These are phyloP conservation scores for Dendronephthya gigantea DNA, from an alignment of 64 coral and sea anemone genomes.

Conservation along the genomic window DNA sequence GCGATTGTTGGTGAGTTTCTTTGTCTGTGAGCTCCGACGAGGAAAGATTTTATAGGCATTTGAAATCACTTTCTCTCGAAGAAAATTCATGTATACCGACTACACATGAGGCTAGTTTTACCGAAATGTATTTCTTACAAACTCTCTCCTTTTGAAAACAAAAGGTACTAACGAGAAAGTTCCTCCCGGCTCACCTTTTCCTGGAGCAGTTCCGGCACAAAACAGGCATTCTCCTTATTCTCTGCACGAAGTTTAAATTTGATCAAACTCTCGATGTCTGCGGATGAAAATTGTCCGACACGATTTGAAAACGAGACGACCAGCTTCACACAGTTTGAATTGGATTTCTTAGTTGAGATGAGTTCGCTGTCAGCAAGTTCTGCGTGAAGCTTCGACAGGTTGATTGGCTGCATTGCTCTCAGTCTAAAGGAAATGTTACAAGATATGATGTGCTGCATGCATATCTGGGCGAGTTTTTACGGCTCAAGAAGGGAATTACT, in stretches of 20 bases:
- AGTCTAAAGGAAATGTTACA: constrained; percentile 2
- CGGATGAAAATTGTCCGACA: neutral
- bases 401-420: neutral
- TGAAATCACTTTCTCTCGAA: too few species aligned
- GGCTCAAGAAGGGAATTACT: too few species aligned
- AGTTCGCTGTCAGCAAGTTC: neutral
- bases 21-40: too few species aligned
- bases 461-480: neutral
- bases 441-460: neutral
- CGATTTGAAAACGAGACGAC: neutral
- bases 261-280: neutral
- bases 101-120: too few species aligned
- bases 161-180: too few species aligned
- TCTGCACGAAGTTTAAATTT: neutral
- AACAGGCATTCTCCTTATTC: neutral
- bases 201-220: neutral
- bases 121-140: too few species aligned
- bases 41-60: too few species aligned
- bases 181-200: too few species aligned
- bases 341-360: neutral
- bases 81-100: too few species aligned
- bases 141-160: neutral
- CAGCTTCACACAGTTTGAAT: neutral
- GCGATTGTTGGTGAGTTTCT: too few species aligned
- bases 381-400: neutral